Evolutionary conservation across 2,888 invertebrate genomes (phyloP).

Genomic region (Atethmia centrago): DNA sequence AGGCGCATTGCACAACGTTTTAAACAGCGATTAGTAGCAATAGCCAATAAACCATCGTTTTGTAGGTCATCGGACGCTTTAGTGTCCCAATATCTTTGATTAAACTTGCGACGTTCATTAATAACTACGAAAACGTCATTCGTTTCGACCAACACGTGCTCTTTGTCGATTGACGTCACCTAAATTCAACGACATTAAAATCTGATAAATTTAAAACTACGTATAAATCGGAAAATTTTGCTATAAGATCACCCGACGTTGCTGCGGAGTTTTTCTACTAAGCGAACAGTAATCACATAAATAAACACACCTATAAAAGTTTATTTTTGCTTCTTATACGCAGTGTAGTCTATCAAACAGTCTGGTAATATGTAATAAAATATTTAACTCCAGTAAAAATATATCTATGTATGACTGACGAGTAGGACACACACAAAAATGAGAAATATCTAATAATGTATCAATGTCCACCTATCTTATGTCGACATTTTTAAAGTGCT

Average conservation of each 20-base stretch:
- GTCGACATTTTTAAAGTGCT: slow-evolving; percentile 33
- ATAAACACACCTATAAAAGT: slow-evolving; percentile 59
- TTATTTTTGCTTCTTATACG: slow-evolving; percentile 49
- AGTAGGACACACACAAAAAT: slow-evolving; percentile 34
- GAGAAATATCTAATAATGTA: slow-evolving; percentile 52
- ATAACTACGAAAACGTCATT: slow-evolving; percentile 49
- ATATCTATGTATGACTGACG: slow-evolving; percentile 16
- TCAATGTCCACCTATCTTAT: slow-evolving; percentile 58
- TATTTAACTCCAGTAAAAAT: slow-evolving; percentile 24
- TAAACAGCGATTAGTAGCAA: slow-evolving; percentile 63
- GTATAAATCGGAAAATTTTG: slow-evolving; percentile 43
- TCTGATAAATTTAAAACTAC: slow-evolving; percentile 40
- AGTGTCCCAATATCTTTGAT: slow-evolving; percentile 63
- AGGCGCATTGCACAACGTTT: slow-evolving; percentile 57
- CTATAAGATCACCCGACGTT: slow-evolving; percentile 22
- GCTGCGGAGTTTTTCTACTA: slow-evolving; percentile 45
- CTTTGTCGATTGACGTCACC: slow-evolving; percentile 52
- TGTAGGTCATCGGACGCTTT: slow-evolving; percentile 63
- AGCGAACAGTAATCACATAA: slow-evolving; percentile 48
- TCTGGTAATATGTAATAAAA: slow-evolving; percentile 39
- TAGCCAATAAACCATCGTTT: slow-evolving; percentile 61
- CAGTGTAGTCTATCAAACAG: slow-evolving; percentile 43
- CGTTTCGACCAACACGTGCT: slow-evolving; percentile 41
- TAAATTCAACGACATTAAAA: slow-evolving; percentile 37
- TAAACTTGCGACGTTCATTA: slow-evolving; percentile 57